Base-by-base conservation (phyloP, 2,888 invertebrate genomes). In the Melikaiella ostensackeni region DNA sequence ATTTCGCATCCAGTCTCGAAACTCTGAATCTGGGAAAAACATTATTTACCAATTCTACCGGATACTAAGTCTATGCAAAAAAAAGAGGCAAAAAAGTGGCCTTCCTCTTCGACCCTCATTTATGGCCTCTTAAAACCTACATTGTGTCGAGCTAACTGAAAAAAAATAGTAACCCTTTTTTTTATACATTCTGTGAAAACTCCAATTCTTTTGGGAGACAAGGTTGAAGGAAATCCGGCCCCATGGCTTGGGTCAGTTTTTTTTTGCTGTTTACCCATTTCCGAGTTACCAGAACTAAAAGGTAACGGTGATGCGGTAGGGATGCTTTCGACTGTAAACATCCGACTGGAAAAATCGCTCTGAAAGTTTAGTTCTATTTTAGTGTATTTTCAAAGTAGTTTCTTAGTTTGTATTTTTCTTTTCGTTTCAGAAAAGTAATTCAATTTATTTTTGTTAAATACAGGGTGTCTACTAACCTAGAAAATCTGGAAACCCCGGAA, bases 241-340 rank as follows among this genome's bases (percentile, higher is more conserved):
- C 42, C n/a, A 24, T 21, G 24, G 57, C 42, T 50, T 55, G 57
- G 76, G 77, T 76, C 55, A 75, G 35, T 50, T 75, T 77, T 77
- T 81, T 80, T 80, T 80, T 61, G 55, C 46, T 82, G 75, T 78
- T 80, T 80, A 80, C 79, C 57, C 61, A 78, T 75, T 57, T 50
- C 19, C 79, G 75, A 78, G 75, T 75, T 81, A 70, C 66, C 66
- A 57, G 74, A 46, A 59, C 33, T 66, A 30, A 64, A 76, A 55
- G 50, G 73, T 50, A 50, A 66, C 75, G 42, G 57, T 55, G 46
- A 73, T 59, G 76, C 21, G 35, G 50, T 30, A 30, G 70, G n/a
- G 70, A 19, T 70, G 70, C 24, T 46, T 70, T 70, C 30, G 70
- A 30, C 70, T 70, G 70, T 70, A 70, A 70, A 70, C 70, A 70